phyloP scores from a whole-genome alignment of 2,888 invertebrate genomes.

The Atherix ibis region DNA sequence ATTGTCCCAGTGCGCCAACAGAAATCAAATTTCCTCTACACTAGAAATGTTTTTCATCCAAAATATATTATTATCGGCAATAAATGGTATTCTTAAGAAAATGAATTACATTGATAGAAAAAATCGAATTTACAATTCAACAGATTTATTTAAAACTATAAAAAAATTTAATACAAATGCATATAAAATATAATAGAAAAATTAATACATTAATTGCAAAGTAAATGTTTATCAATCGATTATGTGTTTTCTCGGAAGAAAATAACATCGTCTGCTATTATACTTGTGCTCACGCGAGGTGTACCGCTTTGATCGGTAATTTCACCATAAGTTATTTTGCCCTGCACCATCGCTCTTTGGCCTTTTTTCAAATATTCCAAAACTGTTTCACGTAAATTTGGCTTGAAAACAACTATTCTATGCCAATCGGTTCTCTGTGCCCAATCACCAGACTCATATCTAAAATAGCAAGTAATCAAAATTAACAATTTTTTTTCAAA shows the following conservation, averaged over 20 bases:
- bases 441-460: conserved; percentile 59
- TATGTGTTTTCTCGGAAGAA: conserved; percentile 49
- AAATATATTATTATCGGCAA: too few relatives aligned
- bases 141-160: too few relatives aligned
- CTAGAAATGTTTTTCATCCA: too few relatives aligned
- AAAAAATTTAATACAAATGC: too few relatives aligned
- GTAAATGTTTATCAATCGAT: too few relatives aligned
- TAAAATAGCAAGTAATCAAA: conserved; percentile 9
- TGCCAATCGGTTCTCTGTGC: conserved; percentile 88
- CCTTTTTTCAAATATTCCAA: conserved; percentile 72
- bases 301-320: conserved; percentile 62
- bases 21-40: too few relatives aligned
- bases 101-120: too few relatives aligned
- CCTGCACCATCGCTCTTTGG: conserved; percentile 66
- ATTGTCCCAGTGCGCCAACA: too few relatives aligned
- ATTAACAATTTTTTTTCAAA: background rate
- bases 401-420: conserved; percentile 72
- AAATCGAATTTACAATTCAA: too few relatives aligned
- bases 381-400: conserved; percentile 61
- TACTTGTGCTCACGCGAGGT: conserved; percentile 52
- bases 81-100: too few relatives aligned
- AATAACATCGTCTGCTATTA: conserved; percentile 76
- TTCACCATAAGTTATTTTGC: conserved; percentile 72
- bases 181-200: too few relatives aligned
- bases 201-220: too few relatives aligned